Evolutionary conservation across 2,888 invertebrate species (phyloP).

Genomic region (Dasysyrphus albostriatus): DNA sequence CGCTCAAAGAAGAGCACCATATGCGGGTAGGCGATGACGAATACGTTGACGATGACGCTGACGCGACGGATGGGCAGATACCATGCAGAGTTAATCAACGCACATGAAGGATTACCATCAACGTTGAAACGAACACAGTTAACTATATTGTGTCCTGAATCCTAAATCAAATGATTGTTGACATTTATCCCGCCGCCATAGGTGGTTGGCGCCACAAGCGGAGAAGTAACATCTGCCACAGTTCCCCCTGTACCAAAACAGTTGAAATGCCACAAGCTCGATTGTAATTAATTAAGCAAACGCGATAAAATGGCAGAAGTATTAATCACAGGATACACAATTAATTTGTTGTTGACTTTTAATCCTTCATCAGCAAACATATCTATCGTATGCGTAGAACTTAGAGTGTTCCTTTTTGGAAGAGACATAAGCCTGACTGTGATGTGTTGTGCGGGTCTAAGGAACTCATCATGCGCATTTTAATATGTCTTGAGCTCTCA

Average conservation of each 20-base stretch:
- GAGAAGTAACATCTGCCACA: constrained; percentile 10
- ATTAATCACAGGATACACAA: constrained; percentile 68
- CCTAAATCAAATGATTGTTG: constrained; percentile 60
- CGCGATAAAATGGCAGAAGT: constrained; percentile 62
- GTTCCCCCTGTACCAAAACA: background rate
- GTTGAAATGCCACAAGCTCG: constrained; percentile 59
- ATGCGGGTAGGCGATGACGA: background rate
- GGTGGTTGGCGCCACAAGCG: constrained; percentile 16
- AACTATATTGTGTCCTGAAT: constrained; percentile 31
- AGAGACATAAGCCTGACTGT: constrained; percentile 33
- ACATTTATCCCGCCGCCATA: constrained; percentile 58
- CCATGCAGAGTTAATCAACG: constrained; percentile 44
- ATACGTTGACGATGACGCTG: background rate
- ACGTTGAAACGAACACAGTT: constrained; percentile 31
- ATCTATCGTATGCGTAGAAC: background rate
- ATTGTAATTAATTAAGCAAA: constrained; percentile 67
- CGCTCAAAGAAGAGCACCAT: background rate
- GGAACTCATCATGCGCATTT: constrained; percentile 20
- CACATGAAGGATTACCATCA: constrained; percentile 63
- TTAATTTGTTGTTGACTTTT: constrained; percentile 70
- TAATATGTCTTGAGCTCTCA: background rate
- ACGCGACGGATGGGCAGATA: constrained; percentile 27
- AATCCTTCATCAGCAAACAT: constrained; percentile 42
- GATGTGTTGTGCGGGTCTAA: constrained; percentile 25
- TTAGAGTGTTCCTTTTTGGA: background rate